These are phyloP conservation scores for Phenganax marumi DNA, from an alignment of 92 coral and sea anemone species.

Conservation along the genomic window DNA sequence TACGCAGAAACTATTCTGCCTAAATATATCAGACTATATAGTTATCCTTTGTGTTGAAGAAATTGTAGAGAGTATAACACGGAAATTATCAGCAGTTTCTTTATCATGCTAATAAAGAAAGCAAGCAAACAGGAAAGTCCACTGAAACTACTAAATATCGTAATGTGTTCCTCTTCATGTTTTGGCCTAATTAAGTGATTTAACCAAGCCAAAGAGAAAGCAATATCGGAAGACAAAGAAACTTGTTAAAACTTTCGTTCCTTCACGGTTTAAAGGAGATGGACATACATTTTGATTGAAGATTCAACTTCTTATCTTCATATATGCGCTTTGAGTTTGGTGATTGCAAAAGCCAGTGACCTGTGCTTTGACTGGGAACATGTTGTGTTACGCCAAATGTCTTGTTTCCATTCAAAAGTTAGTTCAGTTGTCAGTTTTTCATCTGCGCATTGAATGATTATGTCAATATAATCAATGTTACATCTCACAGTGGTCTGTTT, in stretches of 20 bases:
- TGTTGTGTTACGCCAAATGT: neutral
- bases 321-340: too few relatives aligned
- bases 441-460: conserved; percentile 2
- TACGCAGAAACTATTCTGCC: neutral
- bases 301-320: neutral
- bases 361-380: too few relatives aligned
- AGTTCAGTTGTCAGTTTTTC: neutral
- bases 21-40: neutral
- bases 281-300: neutral
- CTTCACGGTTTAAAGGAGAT: neutral
- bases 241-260: neutral
- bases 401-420: neutral
- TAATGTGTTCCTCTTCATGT: neutral
- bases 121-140: neutral
- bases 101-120: neutral
- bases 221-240: conserved; percentile 3
- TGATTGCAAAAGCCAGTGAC: too few relatives aligned
- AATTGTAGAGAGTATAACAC: neutral
- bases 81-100: neutral
- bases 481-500: neutral
- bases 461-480: neutral
- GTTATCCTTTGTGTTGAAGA: neutral
- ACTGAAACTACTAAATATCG: neutral
- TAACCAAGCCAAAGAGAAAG: neutral
- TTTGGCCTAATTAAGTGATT: neutral